Conservation (phyloP, 1,140 invertebrate genomes). For the Goniozus legneri region DNA sequence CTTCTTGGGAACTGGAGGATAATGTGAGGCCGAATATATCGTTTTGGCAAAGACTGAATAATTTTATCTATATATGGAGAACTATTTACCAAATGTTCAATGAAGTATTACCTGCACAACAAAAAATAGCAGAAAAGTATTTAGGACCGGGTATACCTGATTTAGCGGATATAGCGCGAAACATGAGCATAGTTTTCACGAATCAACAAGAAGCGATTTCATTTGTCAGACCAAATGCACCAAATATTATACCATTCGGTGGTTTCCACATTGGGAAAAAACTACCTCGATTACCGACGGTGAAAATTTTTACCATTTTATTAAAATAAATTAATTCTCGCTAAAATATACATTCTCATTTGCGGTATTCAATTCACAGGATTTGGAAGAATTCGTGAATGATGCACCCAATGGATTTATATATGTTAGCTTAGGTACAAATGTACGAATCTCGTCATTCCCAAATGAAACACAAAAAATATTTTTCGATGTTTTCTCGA, state of each 20-base stretch:
- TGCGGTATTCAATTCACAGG: constrained; percentile 28
- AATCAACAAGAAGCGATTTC: constrained; percentile 59
- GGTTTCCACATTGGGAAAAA: constrained; percentile 48
- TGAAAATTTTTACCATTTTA: constrained; percentile 20
- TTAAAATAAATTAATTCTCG: too few relatives aligned
- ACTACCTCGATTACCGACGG: constrained; percentile 25
- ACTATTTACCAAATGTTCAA: not conserved
- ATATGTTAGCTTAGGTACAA: constrained; percentile 59
- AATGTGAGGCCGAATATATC: constrained; percentile 6
- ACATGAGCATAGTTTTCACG: constrained; percentile 51
- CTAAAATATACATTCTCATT: too few relatives aligned
- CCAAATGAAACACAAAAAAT: constrained; percentile 14
- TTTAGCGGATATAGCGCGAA: constrained; percentile 28
- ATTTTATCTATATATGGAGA: constrained; percentile 14
- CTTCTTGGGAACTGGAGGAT: constrained; percentile 19
- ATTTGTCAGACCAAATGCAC: constrained; percentile 53
- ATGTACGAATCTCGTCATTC: constrained; percentile 37
- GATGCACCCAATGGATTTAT: constrained; percentile 54
- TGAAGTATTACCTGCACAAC: constrained; percentile 29
- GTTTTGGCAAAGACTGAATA: constrained; percentile 16
- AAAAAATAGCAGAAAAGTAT: constrained; percentile 41
- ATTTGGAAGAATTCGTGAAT: constrained; percentile 49
- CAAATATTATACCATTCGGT: constrained; percentile 55
- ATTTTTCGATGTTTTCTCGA: constrained; percentile 54
- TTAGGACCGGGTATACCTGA: constrained; percentile 29